Evolutionary conservation across 2,113 vertebrate species (phyloP).

Genomic region (Python bivittatus): DNA sequence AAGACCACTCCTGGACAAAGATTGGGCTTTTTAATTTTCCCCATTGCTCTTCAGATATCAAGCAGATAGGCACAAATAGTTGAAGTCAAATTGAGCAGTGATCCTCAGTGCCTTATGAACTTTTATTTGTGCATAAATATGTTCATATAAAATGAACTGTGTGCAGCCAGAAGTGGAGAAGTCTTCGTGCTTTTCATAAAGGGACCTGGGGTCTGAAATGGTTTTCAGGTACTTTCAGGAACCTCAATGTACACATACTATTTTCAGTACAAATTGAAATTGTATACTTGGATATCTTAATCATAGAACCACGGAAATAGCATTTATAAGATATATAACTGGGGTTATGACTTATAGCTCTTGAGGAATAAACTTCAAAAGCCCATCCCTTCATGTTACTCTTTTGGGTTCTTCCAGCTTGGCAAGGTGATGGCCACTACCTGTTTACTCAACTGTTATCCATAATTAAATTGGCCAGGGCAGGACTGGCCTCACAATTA

Average conservation of each 20-base stretch:
- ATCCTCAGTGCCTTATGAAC: not conserved
- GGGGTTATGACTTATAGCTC: not conserved
- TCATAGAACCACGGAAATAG: not conserved
- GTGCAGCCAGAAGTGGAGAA: not conserved
- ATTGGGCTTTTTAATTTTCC: not conserved
- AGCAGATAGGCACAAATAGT: not conserved
- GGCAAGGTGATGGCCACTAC: no score
- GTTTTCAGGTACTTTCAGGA: not conserved
- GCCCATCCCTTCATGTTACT: not conserved
- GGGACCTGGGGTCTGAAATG: not conserved
- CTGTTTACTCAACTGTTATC: no score
- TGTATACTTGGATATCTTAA: not conserved
- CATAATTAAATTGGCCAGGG: no score
- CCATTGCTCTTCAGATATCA: not conserved
- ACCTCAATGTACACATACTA: not conserved
- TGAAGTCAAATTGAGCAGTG: not conserved
- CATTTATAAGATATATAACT: not conserved
- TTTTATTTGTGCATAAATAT: not conserved
- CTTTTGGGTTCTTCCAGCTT: not conserved
- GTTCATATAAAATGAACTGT: not conserved
- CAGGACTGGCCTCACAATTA: no score
- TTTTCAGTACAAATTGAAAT: not conserved
- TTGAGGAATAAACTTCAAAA: not conserved
- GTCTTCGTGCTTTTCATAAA: not conserved
- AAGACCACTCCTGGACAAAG: not conserved